A percentile compares a stretch with the other conserved stretches of the same genome.
Conservation (phyloP, 1,140 invertebrate species). For the Gryon sp. region DNA sequence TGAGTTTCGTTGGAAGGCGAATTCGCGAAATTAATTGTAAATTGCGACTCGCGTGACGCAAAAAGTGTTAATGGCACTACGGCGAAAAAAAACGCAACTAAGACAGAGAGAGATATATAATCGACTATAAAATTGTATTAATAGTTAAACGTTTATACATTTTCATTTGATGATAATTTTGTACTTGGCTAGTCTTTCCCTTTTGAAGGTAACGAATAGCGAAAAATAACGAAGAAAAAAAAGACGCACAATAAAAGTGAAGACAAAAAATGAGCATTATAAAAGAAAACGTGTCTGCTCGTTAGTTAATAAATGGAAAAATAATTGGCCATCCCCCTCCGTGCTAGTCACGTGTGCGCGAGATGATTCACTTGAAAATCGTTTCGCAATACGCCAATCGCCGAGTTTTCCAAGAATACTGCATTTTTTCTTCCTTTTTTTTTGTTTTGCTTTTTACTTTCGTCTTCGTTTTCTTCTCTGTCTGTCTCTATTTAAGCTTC, state of each 20-base stretch:
- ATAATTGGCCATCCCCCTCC: conserved; percentile 54
- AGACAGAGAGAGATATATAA: too few relatives aligned
- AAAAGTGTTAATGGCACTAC: conserved; percentile 16
- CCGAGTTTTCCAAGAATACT: conserved; percentile 51
- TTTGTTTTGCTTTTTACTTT: too few relatives aligned
- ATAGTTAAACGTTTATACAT: too few relatives aligned
- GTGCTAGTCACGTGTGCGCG: conserved; percentile 43
- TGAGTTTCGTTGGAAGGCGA: neutral
- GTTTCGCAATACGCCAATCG: conserved; percentile 58
- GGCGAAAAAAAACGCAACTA: conserved; percentile 16
- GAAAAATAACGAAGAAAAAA: conserved; percentile 10
- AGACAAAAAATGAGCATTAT: conserved; percentile 1
- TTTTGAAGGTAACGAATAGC: too few relatives aligned
- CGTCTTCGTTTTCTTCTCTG: too few relatives aligned
- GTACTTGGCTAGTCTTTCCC: too few relatives aligned
- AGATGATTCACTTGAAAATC: conserved; percentile 59
- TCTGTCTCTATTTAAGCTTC: too few relatives aligned
- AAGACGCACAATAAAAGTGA: neutral
- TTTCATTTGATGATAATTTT: conserved; percentile 33
- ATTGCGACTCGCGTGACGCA: conserved; percentile 39
- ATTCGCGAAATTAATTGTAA: conserved; percentile 52
- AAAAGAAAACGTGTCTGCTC: conserved; percentile 34
- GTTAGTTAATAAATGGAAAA: conserved; percentile 53
- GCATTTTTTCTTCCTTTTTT: conserved; percentile 26
- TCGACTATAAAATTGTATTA: too few relatives aligned